Conservation (phyloP, 2,797 vertebrate species). For the Enteromius afrohamiltoni region DNA sequence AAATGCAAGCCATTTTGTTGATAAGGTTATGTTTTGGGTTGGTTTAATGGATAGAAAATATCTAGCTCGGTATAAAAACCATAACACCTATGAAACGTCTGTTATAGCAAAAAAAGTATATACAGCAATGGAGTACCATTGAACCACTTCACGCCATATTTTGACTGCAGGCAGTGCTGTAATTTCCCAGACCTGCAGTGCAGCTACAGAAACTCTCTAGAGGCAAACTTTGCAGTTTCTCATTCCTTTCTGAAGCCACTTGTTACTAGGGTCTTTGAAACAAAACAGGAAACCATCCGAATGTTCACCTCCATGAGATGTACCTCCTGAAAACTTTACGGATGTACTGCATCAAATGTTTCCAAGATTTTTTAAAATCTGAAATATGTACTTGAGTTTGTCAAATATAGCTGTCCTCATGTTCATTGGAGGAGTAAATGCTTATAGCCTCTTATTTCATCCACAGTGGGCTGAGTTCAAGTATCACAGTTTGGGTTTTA, state of each 20-base stretch:
- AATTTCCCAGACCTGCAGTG: slow-evolving; percentile 80
- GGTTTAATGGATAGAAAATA: neutral
- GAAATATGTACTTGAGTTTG: neutral
- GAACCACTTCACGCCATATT: slow-evolving; percentile 75
- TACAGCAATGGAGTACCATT: neutral
- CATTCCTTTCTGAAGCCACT: slow-evolving; percentile 2
- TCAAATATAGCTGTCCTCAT: slow-evolving; percentile 1
- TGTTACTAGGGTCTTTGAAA: neutral
- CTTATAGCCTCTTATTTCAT: slow-evolving; percentile 33
- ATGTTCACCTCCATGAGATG: neutral
- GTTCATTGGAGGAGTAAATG: slow-evolving; percentile 38
- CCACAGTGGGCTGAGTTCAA: slow-evolving; percentile 44
- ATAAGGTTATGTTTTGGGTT: too few species aligned
- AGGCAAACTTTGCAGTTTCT: neutral
- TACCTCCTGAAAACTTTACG: neutral
- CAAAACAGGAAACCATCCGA: neutral
- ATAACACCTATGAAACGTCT: neutral
- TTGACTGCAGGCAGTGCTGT: slow-evolving; percentile 79
- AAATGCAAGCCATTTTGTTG: too few species aligned
- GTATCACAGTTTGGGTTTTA: slow-evolving; percentile 37
- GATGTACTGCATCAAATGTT: neutral
- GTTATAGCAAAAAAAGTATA: neutral
- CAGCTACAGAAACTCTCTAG: slow-evolving; percentile 66
- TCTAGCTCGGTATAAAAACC: neutral
- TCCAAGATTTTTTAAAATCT: neutral